phyloP scores from a whole-genome alignment of 2,888 invertebrate species.

The Rhagonycha fulva region DNA sequence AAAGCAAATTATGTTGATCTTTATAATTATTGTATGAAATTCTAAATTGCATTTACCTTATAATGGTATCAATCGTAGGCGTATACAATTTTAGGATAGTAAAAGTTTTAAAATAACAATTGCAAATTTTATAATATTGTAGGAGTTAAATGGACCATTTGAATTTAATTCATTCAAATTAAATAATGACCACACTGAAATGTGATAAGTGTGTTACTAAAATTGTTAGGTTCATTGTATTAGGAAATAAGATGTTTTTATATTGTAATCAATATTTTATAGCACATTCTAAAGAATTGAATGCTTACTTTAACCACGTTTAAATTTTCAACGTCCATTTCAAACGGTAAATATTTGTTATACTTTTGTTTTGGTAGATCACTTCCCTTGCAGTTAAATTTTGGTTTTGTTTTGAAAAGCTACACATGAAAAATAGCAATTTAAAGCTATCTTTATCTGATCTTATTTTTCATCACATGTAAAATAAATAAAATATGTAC shows the following conservation, averaged over 20 bases:
- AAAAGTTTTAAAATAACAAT: not conserved
- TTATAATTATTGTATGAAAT: not conserved
- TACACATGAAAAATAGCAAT: too few species aligned
- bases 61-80: not conserved
- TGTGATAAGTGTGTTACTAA: not conserved
- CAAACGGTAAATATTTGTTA: too few species aligned
- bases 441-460: too few species aligned
- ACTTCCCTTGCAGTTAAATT: too few species aligned
- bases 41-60: not conserved
- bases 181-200: not conserved
- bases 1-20: not conserved
- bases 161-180: not conserved
- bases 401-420: too few species aligned
- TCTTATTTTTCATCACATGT: too few species aligned
- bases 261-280: not conserved
- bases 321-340: too few species aligned
- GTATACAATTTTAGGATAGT: not conserved
- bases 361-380: too few species aligned
- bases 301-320: too few species aligned
- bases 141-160: not conserved
- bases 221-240: not conserved
- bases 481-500: too few species aligned
- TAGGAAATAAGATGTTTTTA: not conserved
- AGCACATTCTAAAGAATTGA: too few species aligned
- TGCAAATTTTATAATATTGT: not conserved